Percentiles rank a stretch among this genome's conserved stretches.
Conservation (phyloP, 2,113 vertebrate species). For the Muntiacus reevesi region DNA sequence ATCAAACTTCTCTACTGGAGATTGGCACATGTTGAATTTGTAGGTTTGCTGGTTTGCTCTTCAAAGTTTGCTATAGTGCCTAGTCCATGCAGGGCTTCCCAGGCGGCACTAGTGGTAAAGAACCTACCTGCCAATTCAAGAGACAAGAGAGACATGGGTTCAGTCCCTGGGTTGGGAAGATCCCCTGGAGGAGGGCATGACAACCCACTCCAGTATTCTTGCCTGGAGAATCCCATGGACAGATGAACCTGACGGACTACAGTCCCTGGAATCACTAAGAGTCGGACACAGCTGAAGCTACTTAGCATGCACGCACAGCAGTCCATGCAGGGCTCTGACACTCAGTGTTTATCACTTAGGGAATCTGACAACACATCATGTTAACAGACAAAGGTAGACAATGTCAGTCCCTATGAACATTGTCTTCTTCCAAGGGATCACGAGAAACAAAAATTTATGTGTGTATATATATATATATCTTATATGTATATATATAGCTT, state of each 20-base stretch:
- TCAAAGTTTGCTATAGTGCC: not conserved
- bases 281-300: not conserved
- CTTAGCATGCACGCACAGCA: rapidly evolving
- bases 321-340: not conserved
- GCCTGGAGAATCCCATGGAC: not conserved
- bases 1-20: not conserved
- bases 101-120: not conserved
- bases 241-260: not conserved
- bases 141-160: not conserved
- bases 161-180: not conserved
- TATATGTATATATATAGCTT: not conserved
- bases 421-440: not conserved
- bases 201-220: not conserved
- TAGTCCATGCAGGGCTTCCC: not conserved
- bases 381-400: not conserved
- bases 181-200: not conserved
- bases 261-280: not conserved
- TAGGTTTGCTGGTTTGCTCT: not conserved
- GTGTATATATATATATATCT: not conserved
- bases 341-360: not conserved
- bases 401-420: not conserved
- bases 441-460: not conserved
- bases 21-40: not conserved
- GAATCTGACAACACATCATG: not conserved
- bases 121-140: not conserved